Evolutionary conservation across 2,797 vertebrate species (phyloP).

Genomic region (Tokudaia tokunoshimensis): DNA sequence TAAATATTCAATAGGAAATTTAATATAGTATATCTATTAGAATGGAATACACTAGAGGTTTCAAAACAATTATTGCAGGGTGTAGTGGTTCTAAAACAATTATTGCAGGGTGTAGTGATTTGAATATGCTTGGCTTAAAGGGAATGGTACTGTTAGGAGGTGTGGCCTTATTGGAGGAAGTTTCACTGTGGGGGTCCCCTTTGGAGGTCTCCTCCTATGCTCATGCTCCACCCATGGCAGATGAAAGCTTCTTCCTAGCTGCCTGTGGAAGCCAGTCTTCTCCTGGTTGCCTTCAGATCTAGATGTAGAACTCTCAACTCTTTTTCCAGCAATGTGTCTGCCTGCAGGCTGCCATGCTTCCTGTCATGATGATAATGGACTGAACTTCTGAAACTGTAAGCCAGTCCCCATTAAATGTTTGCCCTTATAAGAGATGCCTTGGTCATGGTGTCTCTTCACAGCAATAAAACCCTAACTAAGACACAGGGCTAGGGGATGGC

Average conservation of each 20-base stretch:
- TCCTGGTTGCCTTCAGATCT: too few relatives aligned
- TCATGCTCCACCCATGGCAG: too few relatives aligned
- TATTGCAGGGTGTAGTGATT: background rate
- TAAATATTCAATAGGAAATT: conserved; percentile 11
- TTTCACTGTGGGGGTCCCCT: too few relatives aligned
- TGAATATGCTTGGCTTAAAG: too few relatives aligned
- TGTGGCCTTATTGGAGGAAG: too few relatives aligned
- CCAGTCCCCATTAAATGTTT: background rate
- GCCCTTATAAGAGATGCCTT: background rate
- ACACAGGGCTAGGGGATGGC: background rate
- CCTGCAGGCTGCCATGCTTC: background rate
- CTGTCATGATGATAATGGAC: background rate
- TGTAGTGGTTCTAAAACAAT: background rate
- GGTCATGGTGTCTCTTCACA: background rate
- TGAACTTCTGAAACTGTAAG: background rate
- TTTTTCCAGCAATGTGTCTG: background rate
- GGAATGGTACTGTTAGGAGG: too few relatives aligned
- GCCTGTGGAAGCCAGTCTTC: too few relatives aligned
- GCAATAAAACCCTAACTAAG: background rate
- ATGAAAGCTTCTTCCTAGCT: too few relatives aligned
- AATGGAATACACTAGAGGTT: background rate
- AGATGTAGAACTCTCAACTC: too few relatives aligned
- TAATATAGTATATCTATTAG: background rate
- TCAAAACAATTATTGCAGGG: background rate
- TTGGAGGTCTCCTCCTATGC: too few relatives aligned